These are phyloP conservation scores for Uropetala carovei DNA, from an alignment of 2,888 invertebrate genomes.

Conservation along the genomic window DNA sequence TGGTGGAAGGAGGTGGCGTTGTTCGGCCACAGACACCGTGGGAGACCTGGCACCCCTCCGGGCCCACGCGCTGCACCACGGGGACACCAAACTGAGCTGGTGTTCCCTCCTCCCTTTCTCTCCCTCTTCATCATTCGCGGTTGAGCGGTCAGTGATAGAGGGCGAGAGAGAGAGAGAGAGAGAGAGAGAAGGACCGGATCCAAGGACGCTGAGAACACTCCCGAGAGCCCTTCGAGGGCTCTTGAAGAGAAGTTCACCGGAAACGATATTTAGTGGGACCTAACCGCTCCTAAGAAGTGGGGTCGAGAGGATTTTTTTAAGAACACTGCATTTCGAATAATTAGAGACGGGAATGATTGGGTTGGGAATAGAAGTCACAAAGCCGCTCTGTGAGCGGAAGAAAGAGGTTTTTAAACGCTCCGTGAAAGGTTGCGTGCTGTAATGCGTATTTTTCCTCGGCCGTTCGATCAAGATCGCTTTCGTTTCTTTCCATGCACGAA, in stretches of 20 bases:
- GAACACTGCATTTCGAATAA: constrained; percentile 24
- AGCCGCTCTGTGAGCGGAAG: neutral
- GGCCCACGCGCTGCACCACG: constrained; percentile 39
- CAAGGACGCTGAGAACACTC: neutral
- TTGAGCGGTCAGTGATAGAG: constrained; percentile 52
- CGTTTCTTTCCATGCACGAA: neutral
- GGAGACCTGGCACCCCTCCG: constrained; percentile 43
- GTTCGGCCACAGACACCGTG: constrained; percentile 62
- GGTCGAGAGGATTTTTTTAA: neutral
- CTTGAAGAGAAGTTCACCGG: constrained; percentile 8
- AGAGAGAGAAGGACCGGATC: neutral
- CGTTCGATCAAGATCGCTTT: neutral
- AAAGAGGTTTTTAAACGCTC: neutral
- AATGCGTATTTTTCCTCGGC: neutral
- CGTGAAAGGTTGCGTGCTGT: neutral
- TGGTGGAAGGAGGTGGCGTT: neutral
- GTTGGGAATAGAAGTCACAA: neutral
- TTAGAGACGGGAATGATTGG: neutral
- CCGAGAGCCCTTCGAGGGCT: neutral
- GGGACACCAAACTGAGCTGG: neutral
- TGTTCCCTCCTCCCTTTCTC: neutral
- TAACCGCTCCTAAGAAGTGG: neutral
- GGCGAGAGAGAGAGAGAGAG: neutral
- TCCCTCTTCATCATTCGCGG: constrained; percentile 28
- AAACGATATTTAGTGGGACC: neutral